Conservation (phyloP, 1,140 invertebrate genomes). For the Lepidotrigona ventralis region DNA sequence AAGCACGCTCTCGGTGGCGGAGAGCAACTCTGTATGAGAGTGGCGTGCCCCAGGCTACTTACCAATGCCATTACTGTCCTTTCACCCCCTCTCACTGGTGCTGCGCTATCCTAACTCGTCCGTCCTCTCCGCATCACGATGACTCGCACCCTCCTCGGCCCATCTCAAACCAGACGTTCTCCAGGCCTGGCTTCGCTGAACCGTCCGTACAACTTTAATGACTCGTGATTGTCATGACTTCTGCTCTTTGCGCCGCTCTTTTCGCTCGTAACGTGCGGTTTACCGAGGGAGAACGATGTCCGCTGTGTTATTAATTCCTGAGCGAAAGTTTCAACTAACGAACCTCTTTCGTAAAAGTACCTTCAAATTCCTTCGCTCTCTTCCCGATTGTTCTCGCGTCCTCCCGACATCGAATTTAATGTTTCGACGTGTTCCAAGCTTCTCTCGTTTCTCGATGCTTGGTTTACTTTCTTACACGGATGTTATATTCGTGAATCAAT, state of each 20-base stretch:
- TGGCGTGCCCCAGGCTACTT: constrained; percentile 47
- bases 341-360: constrained; percentile 3
- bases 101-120: constrained; percentile 14
- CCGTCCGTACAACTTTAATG: constrained; percentile 41
- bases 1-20: background rate
- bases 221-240: constrained; percentile 49
- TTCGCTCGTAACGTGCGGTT: constrained; percentile 35
- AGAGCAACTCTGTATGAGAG: constrained; percentile 1
- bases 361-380: background rate
- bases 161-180: constrained; percentile 42
- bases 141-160: constrained; percentile 30
- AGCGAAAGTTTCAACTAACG: constrained; percentile 26
- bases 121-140: constrained; percentile 24
- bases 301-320: constrained; percentile 30
- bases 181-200: constrained; percentile 7
- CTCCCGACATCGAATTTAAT: background rate
- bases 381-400: background rate
- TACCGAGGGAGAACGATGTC: constrained; percentile 33
- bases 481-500: background rate
- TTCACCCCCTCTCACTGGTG: constrained; percentile 11
- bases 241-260: constrained; percentile 37
- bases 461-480: background rate
- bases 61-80: constrained; percentile 56
- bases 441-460: background rate
- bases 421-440: no score